Evolutionary conservation across 2,113 vertebrate genomes (phyloP), one percentile per base, ranked within the genome.

Genomic region (Cryptotis parvus): DNA sequence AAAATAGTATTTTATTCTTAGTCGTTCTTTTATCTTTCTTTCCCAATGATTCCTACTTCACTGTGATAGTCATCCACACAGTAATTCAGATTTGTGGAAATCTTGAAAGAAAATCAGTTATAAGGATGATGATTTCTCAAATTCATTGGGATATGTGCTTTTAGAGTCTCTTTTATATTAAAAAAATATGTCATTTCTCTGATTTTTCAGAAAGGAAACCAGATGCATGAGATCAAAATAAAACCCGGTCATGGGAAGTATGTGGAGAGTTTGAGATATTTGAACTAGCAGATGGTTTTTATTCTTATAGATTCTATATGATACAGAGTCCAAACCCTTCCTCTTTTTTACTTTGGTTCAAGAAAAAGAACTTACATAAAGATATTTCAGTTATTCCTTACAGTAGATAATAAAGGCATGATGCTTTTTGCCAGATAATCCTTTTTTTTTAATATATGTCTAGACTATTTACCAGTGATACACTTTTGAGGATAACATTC

Each of bases 61-160:
- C 16, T 39, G n/a, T 63, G 37, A 43, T 43, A 70, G 18, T 72
- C 58, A 87, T 74, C 65, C 20, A 92, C 65, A 27, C 0, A 75
- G 58, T 92, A 43, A 81, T 69, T 94, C 78, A 90, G 26, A 87
- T 92, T 77, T 92, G 55, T 37, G 80, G 55, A 68, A 83, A n/a
- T 87, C 68, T 88, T 92, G 33, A 69, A 87, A 89, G 68, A 93
- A 94, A 94, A 95, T 93, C 70, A 79, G 43, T 91, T 93, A 73
- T 88, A 49, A 90, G 35, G 78, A 89, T 12, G 29, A 10, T 76
- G 69, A 6, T 73, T 81, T 84, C 52, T 87, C 24, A 90, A 77
- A n/a, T 10, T 22, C 37, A 65, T 29, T 80, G 66, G 68, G 65
- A 84, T 95, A 33, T 77, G 24, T 58, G 24, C 37, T 88, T 90